A percentile compares a stretch with the other conserved stretches of the same genome.
Evolutionary conservation across 2,888 invertebrate species (phyloP).

Genomic region (Drosophila maculinotata): DNA sequence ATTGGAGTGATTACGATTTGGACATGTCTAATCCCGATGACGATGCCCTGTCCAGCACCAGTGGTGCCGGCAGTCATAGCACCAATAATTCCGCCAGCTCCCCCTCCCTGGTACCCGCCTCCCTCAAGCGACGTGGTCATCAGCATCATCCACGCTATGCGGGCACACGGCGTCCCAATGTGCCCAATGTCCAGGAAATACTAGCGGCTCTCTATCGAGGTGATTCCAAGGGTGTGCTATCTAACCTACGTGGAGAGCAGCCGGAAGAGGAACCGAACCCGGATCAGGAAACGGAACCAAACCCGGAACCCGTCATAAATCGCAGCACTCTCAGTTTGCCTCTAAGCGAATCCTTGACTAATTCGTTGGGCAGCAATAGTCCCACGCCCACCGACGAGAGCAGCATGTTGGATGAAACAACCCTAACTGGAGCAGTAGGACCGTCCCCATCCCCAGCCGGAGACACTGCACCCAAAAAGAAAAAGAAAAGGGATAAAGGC

Average conservation of each 20-base stretch:
- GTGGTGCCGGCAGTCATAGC: constrained; percentile 75
- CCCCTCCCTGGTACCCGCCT: constrained; percentile 68
- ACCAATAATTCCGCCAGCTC: constrained; percentile 49
- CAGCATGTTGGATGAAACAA: constrained; percentile 80
- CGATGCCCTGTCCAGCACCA: constrained; percentile 74
- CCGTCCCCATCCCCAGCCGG: constrained; percentile 11
- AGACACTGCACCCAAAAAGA: constrained; percentile 46
- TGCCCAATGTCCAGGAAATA: constrained; percentile 85
- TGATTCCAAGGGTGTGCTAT: constrained; percentile 81
- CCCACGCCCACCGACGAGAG: constrained; percentile 84
- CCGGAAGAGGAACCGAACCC: constrained; percentile 28
- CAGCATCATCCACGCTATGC: constrained; percentile 91
- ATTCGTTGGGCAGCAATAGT: constrained; percentile 83
- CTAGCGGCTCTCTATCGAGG: constrained; percentile 84
- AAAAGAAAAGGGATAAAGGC: constrained; percentile 71
- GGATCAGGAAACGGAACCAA: constrained; percentile 33
- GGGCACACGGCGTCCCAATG: constrained; percentile 87
- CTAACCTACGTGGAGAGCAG: constrained; percentile 72
- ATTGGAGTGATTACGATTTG: constrained; percentile 33
- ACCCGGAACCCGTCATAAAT: constrained; percentile 43
- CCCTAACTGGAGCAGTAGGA: constrained; percentile 17
- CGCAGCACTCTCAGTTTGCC: constrained; percentile 79
- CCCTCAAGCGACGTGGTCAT: constrained; percentile 88
- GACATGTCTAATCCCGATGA: constrained; percentile 60
- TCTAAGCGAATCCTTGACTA: constrained; percentile 78